These are phyloP conservation scores for Hedya salicella DNA, from an alignment of 2,888 invertebrate genomes.

Conservation along the genomic window DNA sequence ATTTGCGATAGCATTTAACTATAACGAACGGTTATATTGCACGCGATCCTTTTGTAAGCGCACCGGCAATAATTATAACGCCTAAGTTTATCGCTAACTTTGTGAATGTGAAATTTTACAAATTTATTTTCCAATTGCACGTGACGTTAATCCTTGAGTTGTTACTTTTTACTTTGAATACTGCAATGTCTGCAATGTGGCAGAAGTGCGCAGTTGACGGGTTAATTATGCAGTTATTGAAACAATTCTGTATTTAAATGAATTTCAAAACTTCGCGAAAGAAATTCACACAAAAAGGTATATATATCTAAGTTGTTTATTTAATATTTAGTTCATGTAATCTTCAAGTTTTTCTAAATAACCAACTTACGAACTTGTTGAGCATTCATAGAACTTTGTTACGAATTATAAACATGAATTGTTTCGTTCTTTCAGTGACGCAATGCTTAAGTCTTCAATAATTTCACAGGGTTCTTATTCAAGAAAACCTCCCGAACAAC, in stretches of 20 bases:
- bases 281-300: no score
- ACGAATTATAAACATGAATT: no score
- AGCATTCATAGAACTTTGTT: no score
- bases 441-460: no score
- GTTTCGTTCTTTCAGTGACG: no score
- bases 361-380: no score
- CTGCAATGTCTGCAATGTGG: neutral
- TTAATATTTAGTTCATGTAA: no score
- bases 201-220: conserved; percentile 8
- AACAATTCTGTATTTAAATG: neutral
- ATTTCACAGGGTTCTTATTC: no score
- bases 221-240: conserved; percentile 12
- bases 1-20: conserved; percentile 30
- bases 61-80: conserved; percentile 21
- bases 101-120: conserved; percentile 16
- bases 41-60: conserved; percentile 36
- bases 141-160: conserved; percentile 13
- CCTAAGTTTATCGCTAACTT: conserved; percentile 29
- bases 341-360: no score
- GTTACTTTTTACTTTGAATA: neutral
- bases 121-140: conserved; percentile 19
- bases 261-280: no score
- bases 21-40: conserved; percentile 22
- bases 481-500: no score
- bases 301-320: no score